Conservation (phyloP, 2,113 vertebrate species). For the Tinamus guttatus region DNA sequence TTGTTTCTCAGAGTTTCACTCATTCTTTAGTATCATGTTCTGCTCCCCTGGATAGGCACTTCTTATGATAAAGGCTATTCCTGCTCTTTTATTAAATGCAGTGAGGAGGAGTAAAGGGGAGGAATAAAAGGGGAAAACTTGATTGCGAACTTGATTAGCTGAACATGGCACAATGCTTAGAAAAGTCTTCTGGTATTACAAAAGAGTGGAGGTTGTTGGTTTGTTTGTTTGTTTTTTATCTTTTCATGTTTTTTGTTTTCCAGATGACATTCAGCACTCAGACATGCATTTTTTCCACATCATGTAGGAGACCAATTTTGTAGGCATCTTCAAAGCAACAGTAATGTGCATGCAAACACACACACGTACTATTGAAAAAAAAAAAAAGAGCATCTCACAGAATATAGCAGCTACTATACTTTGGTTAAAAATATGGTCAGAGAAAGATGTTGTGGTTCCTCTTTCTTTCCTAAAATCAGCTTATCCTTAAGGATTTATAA, state of each 20-base stretch:
- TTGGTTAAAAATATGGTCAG: background rate
- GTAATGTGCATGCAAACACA: background rate
- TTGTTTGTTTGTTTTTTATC: background rate
- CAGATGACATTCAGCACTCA: background rate
- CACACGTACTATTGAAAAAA: background rate
- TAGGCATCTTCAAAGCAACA: background rate
- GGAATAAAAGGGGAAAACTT: background rate
- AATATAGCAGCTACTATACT: background rate
- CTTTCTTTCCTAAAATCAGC: background rate
- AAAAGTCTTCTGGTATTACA: background rate
- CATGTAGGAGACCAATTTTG: background rate
- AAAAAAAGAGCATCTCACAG: background rate
- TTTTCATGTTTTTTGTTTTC: background rate
- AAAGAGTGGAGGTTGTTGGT: background rate
- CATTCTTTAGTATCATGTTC: background rate
- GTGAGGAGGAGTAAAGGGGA: background rate
- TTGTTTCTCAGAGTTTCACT: background rate
- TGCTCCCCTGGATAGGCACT: background rate
- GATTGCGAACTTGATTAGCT: background rate
- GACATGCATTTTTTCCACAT: background rate
- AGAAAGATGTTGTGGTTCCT: background rate
- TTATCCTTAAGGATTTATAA: constrained; percentile 1
- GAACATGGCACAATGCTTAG: background rate
- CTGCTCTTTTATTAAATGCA: background rate
- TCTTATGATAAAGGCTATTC: background rate